phyloP scores from a whole-genome alignment of 1,140 invertebrate genomes.

The Maconellicoccus hirsutus region DNA sequence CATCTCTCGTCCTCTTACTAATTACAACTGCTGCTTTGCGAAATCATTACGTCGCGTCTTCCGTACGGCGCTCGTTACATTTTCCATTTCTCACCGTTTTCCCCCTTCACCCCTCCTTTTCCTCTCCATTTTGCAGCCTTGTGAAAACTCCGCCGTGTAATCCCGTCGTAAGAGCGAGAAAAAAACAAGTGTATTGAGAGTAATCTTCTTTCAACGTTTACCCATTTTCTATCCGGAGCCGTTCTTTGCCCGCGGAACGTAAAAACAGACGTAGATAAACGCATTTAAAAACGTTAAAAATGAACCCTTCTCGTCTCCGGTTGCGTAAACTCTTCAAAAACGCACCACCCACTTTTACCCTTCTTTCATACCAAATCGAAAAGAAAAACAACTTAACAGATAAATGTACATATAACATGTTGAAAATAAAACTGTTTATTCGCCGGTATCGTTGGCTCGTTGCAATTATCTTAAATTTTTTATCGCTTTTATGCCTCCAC shows the following conservation, averaged over 20 bases:
- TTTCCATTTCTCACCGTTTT: too few species aligned
- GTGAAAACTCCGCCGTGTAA: too few species aligned
- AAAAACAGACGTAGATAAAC: not conserved
- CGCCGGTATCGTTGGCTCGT: not conserved
- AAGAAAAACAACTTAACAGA: not conserved
- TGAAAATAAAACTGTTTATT: not conserved
- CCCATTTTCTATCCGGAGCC: too few species aligned
- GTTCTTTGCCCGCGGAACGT: too few species aligned
- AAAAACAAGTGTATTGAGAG: not conserved
- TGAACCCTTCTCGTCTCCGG: not conserved
- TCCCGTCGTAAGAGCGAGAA: too few species aligned
- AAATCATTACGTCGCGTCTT: not conserved
- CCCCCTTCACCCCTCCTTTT: too few species aligned
- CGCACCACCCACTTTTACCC: too few species aligned
- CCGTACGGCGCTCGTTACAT: not conserved
- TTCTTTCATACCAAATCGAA: not conserved
- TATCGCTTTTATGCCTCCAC: too few species aligned
- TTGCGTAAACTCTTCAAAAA: not conserved
- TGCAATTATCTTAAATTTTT: not conserved
- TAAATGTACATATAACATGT: not conserved
- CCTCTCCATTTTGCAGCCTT: too few species aligned
- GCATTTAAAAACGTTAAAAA: conserved; percentile 4
- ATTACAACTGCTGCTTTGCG: not conserved
- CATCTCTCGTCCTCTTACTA: not conserved
- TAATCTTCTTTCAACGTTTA: conserved; percentile 1